Base-by-base conservation (phyloP, 2,888 invertebrate species). In the Apodemia hepburni region DNA sequence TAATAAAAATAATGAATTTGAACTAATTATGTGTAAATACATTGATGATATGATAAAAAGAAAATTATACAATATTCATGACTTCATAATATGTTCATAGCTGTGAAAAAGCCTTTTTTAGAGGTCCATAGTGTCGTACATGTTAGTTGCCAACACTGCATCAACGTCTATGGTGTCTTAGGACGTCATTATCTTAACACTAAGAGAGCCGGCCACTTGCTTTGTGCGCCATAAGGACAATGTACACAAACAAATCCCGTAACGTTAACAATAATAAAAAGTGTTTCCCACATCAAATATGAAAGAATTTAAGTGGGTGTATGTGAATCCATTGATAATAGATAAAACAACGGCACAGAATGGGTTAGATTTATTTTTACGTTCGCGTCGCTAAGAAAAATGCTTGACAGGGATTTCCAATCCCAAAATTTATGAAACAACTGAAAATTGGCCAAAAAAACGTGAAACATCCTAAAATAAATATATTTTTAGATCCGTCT, bases 401-500 rank as follows among this genome's bases (percentile, higher is more conserved):
- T 29, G 27, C 27, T 29, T 57, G 54, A 57, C 57, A 57, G 15
- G 27, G 57, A 15, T 57, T 27, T n/a, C 29, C 57, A 57, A 57
- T 57, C n/a, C 57, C 15, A 15, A 29, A 57, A 57, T 57, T 57
- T 57, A 29, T 57, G 57, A n/a, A n/a, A 57, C 29, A 27, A 57
- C 29, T n/a, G 57, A 57, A 27, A 29, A 27, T 57, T 51, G 4
- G 12, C 51, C 57, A 0, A n/a, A 57, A 57, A 57, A 57, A 51
- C 15, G 54, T 27, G 54, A 57, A 29, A 57, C 27, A 15, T 12
- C 57, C 27, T 57, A 54, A 57, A 57, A 29, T 47, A 8, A 47
- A 47, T 47, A 17, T 57, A 57, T 57, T 57, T 57, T 57, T 77
- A 78, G 73, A 81, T 74, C 74, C 74, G 77, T 72, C 76, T 71